Conservation (phyloP, 37 sponge, comb jelly and placozoan species). For the Dysidea cf. avara region DNA sequence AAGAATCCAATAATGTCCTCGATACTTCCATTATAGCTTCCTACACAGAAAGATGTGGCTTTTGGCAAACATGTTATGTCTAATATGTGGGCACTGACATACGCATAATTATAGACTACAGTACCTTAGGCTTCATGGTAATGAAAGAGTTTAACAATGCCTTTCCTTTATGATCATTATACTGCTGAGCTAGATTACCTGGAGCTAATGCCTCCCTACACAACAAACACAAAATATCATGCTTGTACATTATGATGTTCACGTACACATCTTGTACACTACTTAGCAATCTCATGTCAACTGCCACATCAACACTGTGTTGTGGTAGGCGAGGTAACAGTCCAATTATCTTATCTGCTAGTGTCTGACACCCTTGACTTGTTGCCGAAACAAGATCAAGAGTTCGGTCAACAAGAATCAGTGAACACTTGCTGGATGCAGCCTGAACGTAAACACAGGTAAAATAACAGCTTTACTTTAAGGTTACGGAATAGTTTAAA, state of each 20-base stretch:
- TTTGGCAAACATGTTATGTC: too few species aligned
- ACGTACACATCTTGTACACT: constrained; percentile 1
- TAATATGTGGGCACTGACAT: too few species aligned
- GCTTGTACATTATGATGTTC: neutral
- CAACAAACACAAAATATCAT: neutral
- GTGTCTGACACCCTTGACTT: constrained; percentile 34
- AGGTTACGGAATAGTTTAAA: too few species aligned
- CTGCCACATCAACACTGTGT: constrained; percentile 45
- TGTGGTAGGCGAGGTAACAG: constrained; percentile 34
- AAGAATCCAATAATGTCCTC: constrained; percentile 46
- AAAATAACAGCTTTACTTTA: neutral
- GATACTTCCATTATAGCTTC: constrained; percentile 66
- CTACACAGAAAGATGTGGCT: constrained; percentile 20
- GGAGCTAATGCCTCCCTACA: neutral
- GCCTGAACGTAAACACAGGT: constrained; percentile 17
- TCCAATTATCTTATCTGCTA: constrained; percentile 48
- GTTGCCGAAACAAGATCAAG: constrained; percentile 56
- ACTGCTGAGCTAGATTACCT: constrained; percentile 53
- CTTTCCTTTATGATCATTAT: constrained; percentile 11
- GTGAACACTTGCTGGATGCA: constrained; percentile 42
- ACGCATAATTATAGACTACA: too few species aligned
- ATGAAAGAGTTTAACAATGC: constrained; percentile 43
- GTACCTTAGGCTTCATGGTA: constrained; percentile 49
- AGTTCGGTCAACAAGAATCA: constrained; percentile 63
- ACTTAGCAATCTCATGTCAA: constrained; percentile 46